Percentiles rank a stretch among this genome's conserved stretches.
Evolutionary conservation across 2,113 vertebrate species (phyloP).

Genomic region (Sceloporus tristichus): DNA sequence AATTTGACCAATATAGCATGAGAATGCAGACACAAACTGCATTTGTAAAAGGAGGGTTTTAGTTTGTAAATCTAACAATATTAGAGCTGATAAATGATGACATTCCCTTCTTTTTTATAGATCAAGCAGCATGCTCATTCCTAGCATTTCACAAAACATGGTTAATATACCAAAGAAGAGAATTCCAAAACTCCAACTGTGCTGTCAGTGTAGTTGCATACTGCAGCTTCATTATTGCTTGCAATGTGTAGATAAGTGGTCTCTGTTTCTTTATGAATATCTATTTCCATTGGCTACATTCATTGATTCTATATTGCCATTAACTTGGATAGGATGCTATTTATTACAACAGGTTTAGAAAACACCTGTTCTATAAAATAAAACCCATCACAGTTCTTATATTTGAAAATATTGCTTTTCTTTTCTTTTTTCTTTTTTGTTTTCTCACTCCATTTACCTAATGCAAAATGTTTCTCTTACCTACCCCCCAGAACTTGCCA

Average conservation of each 20-base stretch:
- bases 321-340: not conserved
- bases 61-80: constrained; percentile 12
- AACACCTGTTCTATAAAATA: not conserved
- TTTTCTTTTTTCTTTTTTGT: not conserved
- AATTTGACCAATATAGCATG: constrained; percentile 12
- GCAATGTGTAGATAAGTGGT: not conserved
- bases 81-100: constrained; percentile 32
- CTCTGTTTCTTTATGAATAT: not conserved
- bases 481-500: not conserved
- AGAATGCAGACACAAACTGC: not conserved
- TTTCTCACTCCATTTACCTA: not conserved
- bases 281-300: not conserved
- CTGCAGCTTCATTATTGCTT: not conserved
- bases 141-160: constrained; percentile 37
- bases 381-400: not conserved
- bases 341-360: not conserved
- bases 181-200: not conserved
- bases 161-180: constrained; percentile 17
- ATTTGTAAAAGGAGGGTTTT: constrained; percentile 17
- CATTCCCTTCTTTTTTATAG: constrained; percentile 37
- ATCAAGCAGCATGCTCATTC: constrained; percentile 22
- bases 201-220: not conserved
- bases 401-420: not conserved
- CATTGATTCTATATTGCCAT: not conserved
- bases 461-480: not conserved